These are phyloP conservation scores for Prionace glauca DNA, from an alignment of 2,797 vertebrate genomes.

Conservation along the genomic window DNA sequence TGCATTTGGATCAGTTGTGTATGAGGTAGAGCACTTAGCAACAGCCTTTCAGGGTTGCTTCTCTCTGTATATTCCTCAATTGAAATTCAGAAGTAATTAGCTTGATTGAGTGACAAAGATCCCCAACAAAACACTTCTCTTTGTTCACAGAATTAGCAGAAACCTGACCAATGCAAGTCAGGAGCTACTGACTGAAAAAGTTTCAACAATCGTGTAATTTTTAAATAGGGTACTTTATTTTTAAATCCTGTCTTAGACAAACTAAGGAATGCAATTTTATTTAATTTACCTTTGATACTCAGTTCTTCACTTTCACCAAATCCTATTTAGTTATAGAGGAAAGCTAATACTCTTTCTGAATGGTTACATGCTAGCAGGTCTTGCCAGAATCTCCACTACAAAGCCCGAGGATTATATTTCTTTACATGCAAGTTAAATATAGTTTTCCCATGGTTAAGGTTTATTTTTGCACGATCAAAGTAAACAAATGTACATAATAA, in stretches of 20 bases:
- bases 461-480: slow-evolving; percentile 21
- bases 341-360: slow-evolving; percentile 9
- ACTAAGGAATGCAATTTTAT: neutral
- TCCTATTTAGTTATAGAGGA: neutral
- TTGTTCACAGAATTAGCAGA: neutral
- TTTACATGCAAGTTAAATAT: slow-evolving; percentile 9
- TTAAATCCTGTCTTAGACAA: neutral
- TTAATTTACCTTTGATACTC: slow-evolving; percentile 18
- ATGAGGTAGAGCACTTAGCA: neutral
- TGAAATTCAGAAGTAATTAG: neutral
- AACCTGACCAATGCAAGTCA: neutral
- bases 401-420: neutral
- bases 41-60: neutral
- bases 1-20: neutral
- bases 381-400: neutral
- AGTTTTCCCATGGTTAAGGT: slow-evolving; percentile 16
- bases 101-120: too few species aligned
- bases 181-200: neutral
- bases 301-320: neutral
- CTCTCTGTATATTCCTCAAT: neutral
- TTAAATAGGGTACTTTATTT: neutral
- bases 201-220: neutral
- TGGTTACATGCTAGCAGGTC: neutral
- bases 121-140: neutral
- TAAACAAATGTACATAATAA: neutral